These are phyloP conservation scores for Zaprionus tsacasi DNA, from an alignment of 1,140 invertebrate genomes.

Conservation along the genomic window DNA sequence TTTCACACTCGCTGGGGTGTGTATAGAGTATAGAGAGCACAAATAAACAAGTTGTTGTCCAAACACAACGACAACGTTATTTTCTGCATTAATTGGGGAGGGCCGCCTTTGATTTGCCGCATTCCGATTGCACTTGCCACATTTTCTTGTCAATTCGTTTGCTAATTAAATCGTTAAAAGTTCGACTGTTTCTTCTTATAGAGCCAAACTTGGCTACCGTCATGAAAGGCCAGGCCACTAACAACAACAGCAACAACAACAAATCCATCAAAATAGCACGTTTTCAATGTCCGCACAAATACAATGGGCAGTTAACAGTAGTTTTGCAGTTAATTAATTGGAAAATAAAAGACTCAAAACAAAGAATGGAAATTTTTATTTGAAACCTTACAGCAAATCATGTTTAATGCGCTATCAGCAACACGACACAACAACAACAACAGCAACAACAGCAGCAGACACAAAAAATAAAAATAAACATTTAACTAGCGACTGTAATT, in stretches of 20 bases:
- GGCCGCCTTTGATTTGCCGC: slow-evolving; percentile 62
- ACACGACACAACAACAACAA: slow-evolving; percentile 28
- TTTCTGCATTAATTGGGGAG: slow-evolving; percentile 58
- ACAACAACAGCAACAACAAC: slow-evolving; percentile 34
- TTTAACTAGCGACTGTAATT: slow-evolving; percentile 54
- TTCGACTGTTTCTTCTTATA: slow-evolving; percentile 3
- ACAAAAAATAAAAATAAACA: slow-evolving; percentile 23
- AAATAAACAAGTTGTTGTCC: slow-evolving; percentile 44
- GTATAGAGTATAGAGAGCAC: neutral
- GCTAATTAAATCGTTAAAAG: slow-evolving; percentile 72
- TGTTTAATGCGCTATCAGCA: slow-evolving; percentile 59
- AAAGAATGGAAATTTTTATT: slow-evolving; percentile 57
- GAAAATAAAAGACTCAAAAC: slow-evolving; percentile 51
- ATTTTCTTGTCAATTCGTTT: slow-evolving; percentile 31
- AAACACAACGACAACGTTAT: slow-evolving; percentile 42
- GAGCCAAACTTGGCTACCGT: neutral
- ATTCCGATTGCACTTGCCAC: slow-evolving; percentile 36
- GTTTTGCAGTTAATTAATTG: slow-evolving; percentile 75
- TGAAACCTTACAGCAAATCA: slow-evolving; percentile 64
- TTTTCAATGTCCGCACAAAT: slow-evolving; percentile 59
- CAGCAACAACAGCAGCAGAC: slow-evolving; percentile 28
- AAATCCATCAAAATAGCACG: slow-evolving; percentile 69
- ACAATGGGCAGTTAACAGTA: slow-evolving; percentile 71
- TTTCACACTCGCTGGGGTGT: slow-evolving; percentile 68
- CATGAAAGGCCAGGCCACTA: neutral